These are phyloP conservation scores for Drosophila aff. DNA, from an alignment of 1,140 invertebrate genomes.

Conservation along the genomic window DNA sequence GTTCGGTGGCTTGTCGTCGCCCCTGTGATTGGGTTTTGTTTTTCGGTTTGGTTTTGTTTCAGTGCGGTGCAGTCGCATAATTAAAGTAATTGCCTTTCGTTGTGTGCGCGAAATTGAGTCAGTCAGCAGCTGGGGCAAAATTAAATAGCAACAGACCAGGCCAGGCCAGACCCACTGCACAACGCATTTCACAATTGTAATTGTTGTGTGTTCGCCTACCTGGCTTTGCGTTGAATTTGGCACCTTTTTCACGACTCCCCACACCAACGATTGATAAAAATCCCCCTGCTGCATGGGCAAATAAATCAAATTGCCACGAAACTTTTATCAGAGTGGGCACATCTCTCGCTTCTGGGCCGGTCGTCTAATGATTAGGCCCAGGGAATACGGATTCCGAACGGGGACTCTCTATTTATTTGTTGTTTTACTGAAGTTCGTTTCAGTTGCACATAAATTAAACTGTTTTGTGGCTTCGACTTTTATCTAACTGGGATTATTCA, in stretches of 20 bases:
- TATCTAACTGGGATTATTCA: constrained; percentile 40
- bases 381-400: constrained; percentile 2
- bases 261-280: constrained; percentile 34
- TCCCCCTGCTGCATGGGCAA: constrained; percentile 9
- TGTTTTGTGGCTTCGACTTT: constrained; percentile 24
- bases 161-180: constrained; percentile 9
- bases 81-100: constrained; percentile 70
- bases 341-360: constrained; percentile 20
- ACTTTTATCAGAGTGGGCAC: constrained; percentile 33
- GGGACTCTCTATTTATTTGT: constrained; percentile 9
- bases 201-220: constrained; percentile 27
- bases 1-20: constrained; percentile 52
- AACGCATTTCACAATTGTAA: constrained; percentile 68
- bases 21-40: constrained; percentile 57
- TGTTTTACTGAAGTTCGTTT: constrained; percentile 10
- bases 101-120: constrained; percentile 62
- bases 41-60: constrained; percentile 32
- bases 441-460: constrained; percentile 31
- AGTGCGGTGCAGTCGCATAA: constrained; percentile 55
- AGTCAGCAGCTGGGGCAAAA: constrained; percentile 58
- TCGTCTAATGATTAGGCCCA: constrained; percentile 34
- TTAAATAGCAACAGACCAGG: constrained; percentile 55
- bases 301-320: constrained; percentile 57
- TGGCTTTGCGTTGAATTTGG: constrained; percentile 48
- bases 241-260: constrained; percentile 26